A percentile compares a stretch with the other conserved stretches of the same genome.
phyloP scores from a whole-genome alignment of 2,113 vertebrate genomes.

The Polypterus senegalus region DNA sequence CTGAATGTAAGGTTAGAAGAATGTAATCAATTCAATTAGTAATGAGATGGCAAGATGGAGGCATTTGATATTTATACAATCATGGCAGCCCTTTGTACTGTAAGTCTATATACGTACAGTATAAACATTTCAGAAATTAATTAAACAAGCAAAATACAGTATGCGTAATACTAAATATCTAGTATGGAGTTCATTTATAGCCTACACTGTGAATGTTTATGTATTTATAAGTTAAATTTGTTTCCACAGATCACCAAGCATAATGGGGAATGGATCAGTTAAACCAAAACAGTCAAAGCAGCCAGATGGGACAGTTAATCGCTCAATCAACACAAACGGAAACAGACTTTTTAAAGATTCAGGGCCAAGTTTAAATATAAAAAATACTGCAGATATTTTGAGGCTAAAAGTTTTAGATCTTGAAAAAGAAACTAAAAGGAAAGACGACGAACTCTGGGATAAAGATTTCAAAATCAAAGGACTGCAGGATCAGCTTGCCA shows the following conservation, averaged over 20 bases:
- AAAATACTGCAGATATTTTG: constrained; percentile 38
- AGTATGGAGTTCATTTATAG: too few species aligned
- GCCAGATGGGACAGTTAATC: constrained; percentile 31
- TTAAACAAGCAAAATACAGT: too few species aligned
- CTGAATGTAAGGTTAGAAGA: too few species aligned
- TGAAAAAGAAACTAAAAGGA: constrained; percentile 60
- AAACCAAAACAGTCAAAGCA: constrained; percentile 70
- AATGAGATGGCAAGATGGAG: too few species aligned
- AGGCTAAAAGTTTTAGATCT: constrained; percentile 56
- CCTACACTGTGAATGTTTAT: too few species aligned
- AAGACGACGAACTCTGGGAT: constrained; percentile 57
- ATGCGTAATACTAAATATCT: too few species aligned
- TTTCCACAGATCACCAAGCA: constrained; percentile 26
- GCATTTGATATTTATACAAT: too few species aligned
- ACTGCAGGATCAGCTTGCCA: constrained; percentile 61
- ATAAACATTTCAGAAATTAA: too few species aligned
- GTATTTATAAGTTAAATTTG: neutral
- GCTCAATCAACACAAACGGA: constrained; percentile 30
- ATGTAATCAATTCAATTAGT: too few species aligned
- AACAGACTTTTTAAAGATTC: constrained; percentile 23
- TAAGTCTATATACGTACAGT: too few species aligned
- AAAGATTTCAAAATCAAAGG: constrained; percentile 51
- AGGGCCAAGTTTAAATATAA: constrained; percentile 16
- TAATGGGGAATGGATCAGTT: constrained; percentile 75
- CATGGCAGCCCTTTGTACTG: too few species aligned